Evolutionary conservation across 2,113 vertebrate genomes (phyloP), one percentile per base, ranked within the genome.

Genomic region (Poecilia latipinna): DNA sequence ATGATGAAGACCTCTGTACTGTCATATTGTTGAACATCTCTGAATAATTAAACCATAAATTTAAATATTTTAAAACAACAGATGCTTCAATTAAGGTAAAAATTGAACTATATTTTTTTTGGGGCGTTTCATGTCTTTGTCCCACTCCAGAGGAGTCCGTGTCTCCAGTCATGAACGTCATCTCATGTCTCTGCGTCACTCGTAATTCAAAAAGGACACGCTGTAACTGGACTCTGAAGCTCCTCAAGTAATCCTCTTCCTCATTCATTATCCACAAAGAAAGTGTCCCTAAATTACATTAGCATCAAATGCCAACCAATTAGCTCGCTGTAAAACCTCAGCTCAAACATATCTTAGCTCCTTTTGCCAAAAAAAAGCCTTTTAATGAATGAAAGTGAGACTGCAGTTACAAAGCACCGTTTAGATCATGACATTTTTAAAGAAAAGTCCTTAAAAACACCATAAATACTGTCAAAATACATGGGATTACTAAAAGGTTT

Each of bases 281-380:
- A 67, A 32, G 69, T 66, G 68, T 32, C 35, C 61, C 61, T 29
- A 80, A 90, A 93, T 93, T 92, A 89, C 86, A 93, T 94, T 83
- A 85, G 83, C 90, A 94, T 93, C 19, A 84, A 83, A 90, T 82
- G 61, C 68, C 82, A 90, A 61, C 61, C 70, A 88, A 79, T 85
- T 81, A 77, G 19, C 48, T 77, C n/a, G 31, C 62, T 74, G 74
- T 33, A 15, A 1, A 32, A 44, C 73, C 80, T 69, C 72, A 28
- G 4, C 22, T 57, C 48, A 57, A 65, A 33, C 22, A 39, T 19
- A 42, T 51, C 24, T 60, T 22, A 10, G 24, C 29, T 77, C 39
- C 68, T 54, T 32, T 33, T 32, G 15, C 70, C 51, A 65, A 64
- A 65, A 73, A 29, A 33, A 74, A 24, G 70, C 68, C 33, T 10